A percentile compares a stretch with the other conserved stretches of the same genome.
Conservation (phyloP, 92 coral and sea anemone genomes). For the Phenganax marumi region DNA sequence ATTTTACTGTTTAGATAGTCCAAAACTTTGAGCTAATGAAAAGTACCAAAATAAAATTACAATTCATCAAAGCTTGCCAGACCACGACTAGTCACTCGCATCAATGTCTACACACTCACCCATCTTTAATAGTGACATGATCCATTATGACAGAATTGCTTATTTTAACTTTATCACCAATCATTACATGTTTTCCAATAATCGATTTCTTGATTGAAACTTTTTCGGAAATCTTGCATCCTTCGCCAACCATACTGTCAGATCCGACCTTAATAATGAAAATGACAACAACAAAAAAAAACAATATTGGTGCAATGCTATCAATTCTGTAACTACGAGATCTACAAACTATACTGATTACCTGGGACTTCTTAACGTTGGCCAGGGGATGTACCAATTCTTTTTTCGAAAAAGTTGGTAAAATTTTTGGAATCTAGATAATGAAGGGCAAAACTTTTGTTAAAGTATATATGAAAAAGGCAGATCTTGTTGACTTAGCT, state of each 20-base stretch:
- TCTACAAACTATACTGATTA: conserved; percentile 18
- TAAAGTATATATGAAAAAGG: no score
- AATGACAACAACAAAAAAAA: background rate
- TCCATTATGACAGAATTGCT: conserved; percentile 96
- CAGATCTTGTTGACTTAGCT: background rate
- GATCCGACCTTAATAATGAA: conserved; percentile 67
- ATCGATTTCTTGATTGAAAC: conserved; percentile 92
- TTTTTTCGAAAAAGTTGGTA: conserved; percentile 66
- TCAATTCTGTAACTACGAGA: background rate
- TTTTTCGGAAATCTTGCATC: conserved; percentile 86
- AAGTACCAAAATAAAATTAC: background rate
- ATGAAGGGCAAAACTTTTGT: background rate
- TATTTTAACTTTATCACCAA: conserved; percentile 94
- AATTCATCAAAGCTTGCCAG: background rate
- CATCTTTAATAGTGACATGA: conserved; percentile 91
- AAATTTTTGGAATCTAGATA: conserved; percentile 73
- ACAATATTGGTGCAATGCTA: background rate
- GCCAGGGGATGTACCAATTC: conserved; percentile 88
- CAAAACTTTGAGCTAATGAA: background rate
- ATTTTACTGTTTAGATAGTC: background rate
- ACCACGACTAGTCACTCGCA: background rate
- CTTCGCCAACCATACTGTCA: conserved; percentile 97
- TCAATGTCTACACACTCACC: conserved; percentile 54
- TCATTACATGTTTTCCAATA: conserved; percentile 90
- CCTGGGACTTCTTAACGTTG: conserved; percentile 87